Evolutionary conservation across 1,140 invertebrate species (phyloP), one percentile per base, ranked within the genome.

Genomic region (Rhysida immarginata): DNA sequence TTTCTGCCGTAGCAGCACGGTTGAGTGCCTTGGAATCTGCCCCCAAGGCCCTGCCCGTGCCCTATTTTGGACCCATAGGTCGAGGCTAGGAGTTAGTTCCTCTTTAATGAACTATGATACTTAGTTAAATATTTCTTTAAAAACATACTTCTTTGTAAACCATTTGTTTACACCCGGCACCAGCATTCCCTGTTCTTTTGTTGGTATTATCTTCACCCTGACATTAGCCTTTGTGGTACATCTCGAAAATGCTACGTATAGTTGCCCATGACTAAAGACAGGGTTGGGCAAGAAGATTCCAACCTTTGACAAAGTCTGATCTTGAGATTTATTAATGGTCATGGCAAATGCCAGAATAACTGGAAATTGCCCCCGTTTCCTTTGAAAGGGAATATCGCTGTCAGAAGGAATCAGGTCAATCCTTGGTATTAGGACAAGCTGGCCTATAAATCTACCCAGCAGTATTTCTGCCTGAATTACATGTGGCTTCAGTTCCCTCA

Each of bases 381-480:
- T 25, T 35, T 26, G 23, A 21, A 68, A 63, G 11, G 62, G 63
- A 1, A 20, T 5, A 53, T 51, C 44, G 25, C 66, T 46, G 60
- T 70, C 65, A 26, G 59, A 65, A 52, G 65, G 63, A 57, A 66
- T 72, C 59, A 74, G 62, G 23, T 63, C 63, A 57, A 73, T 72
- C 42, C 67, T 55, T 45, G 69, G 65, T 48, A 72, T 64, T 2
- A 73, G 59, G 49, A 72, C 69, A 56, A 65, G 53, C 66, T 76
- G 62, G 53, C 69, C 73, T 70, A 69, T 67, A 57, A 60, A 68
- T 53, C 64, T 64, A 55, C 67, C 68, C 54, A 56, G 69, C 25
- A 74, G 49, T 54, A 76, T 70, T 42, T 53, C 67, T 25, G 63
- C 69, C 59, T 68, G 58, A 21, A 76, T 66, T 5, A 72, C 52